Evolutionary conservation across 2,113 vertebrate species (phyloP).

Genomic region (Falcunculus frontatus): DNA sequence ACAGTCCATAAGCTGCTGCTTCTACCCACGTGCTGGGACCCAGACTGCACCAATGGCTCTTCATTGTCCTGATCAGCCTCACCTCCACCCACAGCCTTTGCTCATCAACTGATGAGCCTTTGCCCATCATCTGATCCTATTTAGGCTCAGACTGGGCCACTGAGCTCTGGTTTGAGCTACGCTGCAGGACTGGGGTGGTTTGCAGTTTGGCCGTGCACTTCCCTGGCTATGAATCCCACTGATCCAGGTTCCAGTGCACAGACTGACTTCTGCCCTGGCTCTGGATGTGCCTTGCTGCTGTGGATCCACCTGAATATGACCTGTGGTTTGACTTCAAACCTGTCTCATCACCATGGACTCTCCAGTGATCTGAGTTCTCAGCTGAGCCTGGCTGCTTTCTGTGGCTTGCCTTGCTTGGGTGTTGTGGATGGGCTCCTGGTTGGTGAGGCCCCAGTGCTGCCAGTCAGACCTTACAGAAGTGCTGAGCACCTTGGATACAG

Average conservation of each 20-base stretch:
- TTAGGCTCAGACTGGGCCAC: rapidly evolving
- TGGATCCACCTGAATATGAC: background rate
- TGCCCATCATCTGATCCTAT: background rate
- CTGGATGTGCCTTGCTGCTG: rapidly evolving
- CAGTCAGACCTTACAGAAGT: background rate
- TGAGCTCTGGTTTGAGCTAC: rapidly evolving
- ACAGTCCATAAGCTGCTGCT: background rate
- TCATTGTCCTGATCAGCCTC: background rate
- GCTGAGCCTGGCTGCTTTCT: background rate
- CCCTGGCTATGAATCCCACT: rapidly evolving
- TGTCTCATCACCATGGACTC: background rate
- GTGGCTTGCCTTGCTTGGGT: background rate
- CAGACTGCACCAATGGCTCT: background rate
- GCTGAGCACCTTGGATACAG: background rate
- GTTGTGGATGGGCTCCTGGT: background rate
- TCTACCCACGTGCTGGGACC: rapidly evolving
- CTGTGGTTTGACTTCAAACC: background rate
- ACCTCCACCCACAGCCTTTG: background rate
- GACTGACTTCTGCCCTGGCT: background rate
- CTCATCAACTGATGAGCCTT: background rate
- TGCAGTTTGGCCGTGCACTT: rapidly evolving
- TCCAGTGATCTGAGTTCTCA: background rate
- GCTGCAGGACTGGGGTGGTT: rapidly evolving
- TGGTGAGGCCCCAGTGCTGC: background rate
- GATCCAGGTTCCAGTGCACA: rapidly evolving